Conservation (phyloP, 2,113 vertebrate genomes). For the Burhinus bistriatus region DNA sequence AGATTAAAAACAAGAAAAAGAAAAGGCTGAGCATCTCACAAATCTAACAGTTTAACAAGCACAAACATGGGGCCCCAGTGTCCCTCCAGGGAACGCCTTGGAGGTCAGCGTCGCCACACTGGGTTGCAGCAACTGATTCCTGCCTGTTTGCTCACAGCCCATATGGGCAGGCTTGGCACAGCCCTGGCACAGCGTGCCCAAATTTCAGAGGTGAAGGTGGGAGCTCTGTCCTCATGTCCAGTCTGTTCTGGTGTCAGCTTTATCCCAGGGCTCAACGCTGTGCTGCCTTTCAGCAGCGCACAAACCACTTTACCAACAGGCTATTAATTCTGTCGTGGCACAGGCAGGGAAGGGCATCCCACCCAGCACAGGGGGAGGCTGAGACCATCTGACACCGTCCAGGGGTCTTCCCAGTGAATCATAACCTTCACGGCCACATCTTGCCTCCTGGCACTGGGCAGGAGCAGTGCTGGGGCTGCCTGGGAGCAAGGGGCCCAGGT, state of each 20-base stretch:
- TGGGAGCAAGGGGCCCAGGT: not conserved
- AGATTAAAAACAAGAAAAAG: not conserved
- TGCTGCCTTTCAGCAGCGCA: not conserved
- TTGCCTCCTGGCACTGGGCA: not conserved
- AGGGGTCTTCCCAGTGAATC: rapidly evolving
- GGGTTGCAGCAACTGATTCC: not conserved
- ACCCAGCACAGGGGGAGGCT: not conserved
- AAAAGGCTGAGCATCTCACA: not conserved
- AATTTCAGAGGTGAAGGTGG: rapidly evolving
- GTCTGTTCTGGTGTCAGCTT: not conserved
- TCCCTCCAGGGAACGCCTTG: rapidly evolving
- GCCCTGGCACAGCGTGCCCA: not conserved
- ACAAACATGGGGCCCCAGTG: rapidly evolving
- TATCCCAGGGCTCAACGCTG: not conserved
- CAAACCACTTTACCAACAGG: rapidly evolving
- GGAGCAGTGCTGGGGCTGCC: not conserved
- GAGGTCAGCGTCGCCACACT: not conserved
- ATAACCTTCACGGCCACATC: rapidly evolving
- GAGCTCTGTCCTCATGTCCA: not conserved
- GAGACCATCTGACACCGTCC: rapidly evolving
- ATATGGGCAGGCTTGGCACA: not conserved
- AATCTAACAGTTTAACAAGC: not conserved
- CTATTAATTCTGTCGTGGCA: rapidly evolving
- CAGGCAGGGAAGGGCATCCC: not conserved
- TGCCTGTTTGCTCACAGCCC: not conserved